phyloP scores from a whole-genome alignment of 2,888 invertebrate genomes.

The Labia minor region DNA sequence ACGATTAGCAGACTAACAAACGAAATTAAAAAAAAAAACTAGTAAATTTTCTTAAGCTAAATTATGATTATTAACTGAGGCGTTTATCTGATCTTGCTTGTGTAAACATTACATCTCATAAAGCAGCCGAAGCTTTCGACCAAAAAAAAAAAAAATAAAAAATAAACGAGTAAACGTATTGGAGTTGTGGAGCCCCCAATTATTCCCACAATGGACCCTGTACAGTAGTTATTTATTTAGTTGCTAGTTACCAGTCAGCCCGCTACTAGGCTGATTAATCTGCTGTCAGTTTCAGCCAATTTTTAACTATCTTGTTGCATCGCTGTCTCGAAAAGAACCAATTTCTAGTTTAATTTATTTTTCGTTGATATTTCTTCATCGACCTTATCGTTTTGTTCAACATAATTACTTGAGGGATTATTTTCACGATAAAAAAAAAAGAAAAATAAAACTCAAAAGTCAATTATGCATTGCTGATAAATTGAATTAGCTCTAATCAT shows the following conservation, averaged over 20 bases:
- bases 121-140: neutral
- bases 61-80: constrained; percentile 8
- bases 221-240: constrained; percentile 13
- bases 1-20: constrained; percentile 4
- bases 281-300: neutral
- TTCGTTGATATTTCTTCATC: neutral
- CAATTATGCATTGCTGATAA: constrained; percentile 13
- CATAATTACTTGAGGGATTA: neutral
- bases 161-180: neutral
- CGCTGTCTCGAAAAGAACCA: neutral
- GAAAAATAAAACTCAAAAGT: neutral
- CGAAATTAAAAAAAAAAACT: neutral
- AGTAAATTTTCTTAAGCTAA: neutral
- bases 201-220: neutral
- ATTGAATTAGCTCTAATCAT: constrained; percentile 13
- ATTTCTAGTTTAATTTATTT: constrained; percentile 1
- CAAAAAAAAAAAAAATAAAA: no score
- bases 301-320: constrained; percentile 13
- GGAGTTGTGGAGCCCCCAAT: neutral
- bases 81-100: constrained; percentile 13
- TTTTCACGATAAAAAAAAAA: neutral
- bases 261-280: neutral
- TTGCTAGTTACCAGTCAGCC: neutral
- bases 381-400: neutral
- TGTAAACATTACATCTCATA: constrained; percentile 13